phyloP scores from a whole-genome alignment of 2,888 invertebrate genomes.

The Acleris literana region DNA sequence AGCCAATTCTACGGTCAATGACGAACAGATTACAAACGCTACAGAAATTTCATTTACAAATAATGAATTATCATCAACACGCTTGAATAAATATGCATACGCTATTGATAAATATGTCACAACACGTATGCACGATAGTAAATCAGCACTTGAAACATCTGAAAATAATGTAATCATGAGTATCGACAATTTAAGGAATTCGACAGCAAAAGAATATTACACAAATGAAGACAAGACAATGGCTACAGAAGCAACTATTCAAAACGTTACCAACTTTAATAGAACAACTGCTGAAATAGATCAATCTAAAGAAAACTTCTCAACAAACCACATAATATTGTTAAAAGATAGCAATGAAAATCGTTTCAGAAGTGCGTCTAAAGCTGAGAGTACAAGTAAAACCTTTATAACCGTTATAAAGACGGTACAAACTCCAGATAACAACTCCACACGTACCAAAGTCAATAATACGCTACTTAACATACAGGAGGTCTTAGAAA shows the following conservation, averaged over 20 bases:
- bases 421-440: constrained; percentile 13
- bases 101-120: constrained; percentile 18
- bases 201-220: not conserved
- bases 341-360: constrained; percentile 41
- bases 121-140: not conserved
- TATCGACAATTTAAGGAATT: too few relatives aligned
- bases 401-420: not conserved
- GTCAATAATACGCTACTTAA: constrained; percentile 21
- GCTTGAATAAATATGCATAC: constrained; percentile 17
- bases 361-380: constrained; percentile 43
- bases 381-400: not conserved
- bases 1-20: not conserved
- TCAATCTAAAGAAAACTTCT: not conserved
- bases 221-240: constrained; percentile 2
- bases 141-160: not conserved
- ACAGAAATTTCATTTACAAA: not conserved
- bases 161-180: not conserved
- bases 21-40: not conserved
- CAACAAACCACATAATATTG: constrained; percentile 40
- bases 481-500: constrained; percentile 43
- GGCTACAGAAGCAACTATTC: constrained; percentile 11
- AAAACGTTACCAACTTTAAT: constrained; percentile 31
- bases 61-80: not conserved
- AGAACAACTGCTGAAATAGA: constrained; percentile 28
- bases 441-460: constrained; percentile 9